Conservation (phyloP, 2,113 vertebrate genomes). For the Zosterops borbonicus region DNA sequence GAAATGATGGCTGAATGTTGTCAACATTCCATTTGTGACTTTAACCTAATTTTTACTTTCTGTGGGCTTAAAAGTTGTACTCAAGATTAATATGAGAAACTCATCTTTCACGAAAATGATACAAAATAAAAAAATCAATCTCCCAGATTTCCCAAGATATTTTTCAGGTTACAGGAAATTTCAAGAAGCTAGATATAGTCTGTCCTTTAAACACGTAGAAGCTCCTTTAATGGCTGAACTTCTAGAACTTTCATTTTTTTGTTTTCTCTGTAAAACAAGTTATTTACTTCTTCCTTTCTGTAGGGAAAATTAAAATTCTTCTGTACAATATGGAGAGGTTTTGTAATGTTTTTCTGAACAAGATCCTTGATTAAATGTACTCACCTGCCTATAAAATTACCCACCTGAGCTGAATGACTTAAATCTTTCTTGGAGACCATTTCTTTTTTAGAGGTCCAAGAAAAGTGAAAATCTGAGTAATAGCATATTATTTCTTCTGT, state of each 20-base stretch:
- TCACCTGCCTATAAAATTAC: background rate
- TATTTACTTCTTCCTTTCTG: background rate
- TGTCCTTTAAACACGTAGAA: background rate
- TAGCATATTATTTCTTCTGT: background rate
- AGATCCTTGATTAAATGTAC: background rate
- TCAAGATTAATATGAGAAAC: background rate
- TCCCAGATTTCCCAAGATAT: background rate
- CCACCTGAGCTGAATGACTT: background rate
- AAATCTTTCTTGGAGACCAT: background rate
- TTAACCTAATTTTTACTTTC: background rate
- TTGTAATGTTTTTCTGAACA: background rate
- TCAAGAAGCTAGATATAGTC: background rate
- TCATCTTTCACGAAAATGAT: background rate
- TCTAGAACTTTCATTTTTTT: background rate
- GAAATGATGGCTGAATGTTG: background rate
- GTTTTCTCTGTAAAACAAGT: background rate
- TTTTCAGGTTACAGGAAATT: background rate
- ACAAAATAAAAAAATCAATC: background rate
- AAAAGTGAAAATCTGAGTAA: background rate
- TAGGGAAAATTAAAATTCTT: background rate
- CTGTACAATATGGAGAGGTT: background rate
- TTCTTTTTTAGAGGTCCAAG: background rate
- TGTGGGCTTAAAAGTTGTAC: background rate
- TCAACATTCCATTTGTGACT: background rate
- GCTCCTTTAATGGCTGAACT: background rate